Base-by-base conservation (phyloP, 2,888 invertebrate genomes). In the Ochropleura plecta region DNA sequence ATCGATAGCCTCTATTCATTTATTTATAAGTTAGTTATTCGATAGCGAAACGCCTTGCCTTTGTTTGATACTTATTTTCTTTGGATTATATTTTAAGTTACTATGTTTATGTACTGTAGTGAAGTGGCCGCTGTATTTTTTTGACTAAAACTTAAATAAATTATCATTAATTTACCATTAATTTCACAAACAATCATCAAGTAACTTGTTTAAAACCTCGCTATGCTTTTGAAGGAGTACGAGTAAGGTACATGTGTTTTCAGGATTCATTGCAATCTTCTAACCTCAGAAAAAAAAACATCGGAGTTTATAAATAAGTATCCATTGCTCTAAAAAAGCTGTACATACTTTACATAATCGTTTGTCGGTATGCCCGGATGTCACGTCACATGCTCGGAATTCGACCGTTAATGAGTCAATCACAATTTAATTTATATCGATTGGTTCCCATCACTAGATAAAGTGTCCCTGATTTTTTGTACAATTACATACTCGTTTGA, bases 391-490 rank as follows among this genome's bases (percentile, higher is more conserved):
- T 70, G 16, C 46, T 66, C 67, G 77, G 77, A 76, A 86, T 84
- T 78, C 60, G 63, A 63, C 59, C 70, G 79, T 73, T 84, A 86
- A 84, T 81, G 67, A 85, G 76, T 82, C 85, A 81, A 85, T 86
- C 86, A 84, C 78, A 76, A 59, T 73, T 78, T 78, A 80, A 86
- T 85, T 83, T 78, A 84, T 80, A 87, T 84, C 86, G 86, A 81
- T 82, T 76, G 75, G 86, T 88, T 89, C 87, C 87, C 88, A 84
- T 88, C 84, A 82, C 81, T 83, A 88, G 78, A 85, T 85, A 87
- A 86, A 87, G 76, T 86, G 85, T 86, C 83, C 79, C 85, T 80
- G 84, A 85, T 81, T 90, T 90, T 90, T 90, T 89, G 80, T 85
- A 79, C 87, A 84, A 84, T 74, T 79, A 79, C 75, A 55, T 71